Conservation (phyloP, 2,797 vertebrate genomes). For the Menidia menidia region DNA sequence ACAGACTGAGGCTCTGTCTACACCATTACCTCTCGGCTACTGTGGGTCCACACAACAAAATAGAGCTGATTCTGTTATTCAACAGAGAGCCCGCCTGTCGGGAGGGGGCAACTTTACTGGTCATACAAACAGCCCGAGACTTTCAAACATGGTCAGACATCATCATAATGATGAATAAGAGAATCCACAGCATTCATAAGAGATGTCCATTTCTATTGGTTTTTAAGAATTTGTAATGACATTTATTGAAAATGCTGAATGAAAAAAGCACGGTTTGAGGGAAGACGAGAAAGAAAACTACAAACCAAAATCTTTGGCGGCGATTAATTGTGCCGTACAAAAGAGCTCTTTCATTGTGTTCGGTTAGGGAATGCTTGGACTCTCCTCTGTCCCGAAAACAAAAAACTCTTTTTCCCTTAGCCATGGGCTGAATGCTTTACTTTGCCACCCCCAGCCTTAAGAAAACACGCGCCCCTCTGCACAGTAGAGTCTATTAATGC, state of each 20-base stretch:
- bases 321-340: slow-evolving; percentile 85
- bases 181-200: slow-evolving; percentile 50
- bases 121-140: slow-evolving; percentile 90
- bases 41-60: slow-evolving; percentile 87
- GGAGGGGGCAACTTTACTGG: slow-evolving; percentile 87
- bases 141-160: slow-evolving; percentile 90
- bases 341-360: slow-evolving; percentile 96
- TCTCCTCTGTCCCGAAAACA: slow-evolving; percentile 91
- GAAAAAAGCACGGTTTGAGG: not conserved
- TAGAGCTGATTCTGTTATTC: slow-evolving; percentile 93
- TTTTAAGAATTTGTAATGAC: not conserved
- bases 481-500: slow-evolving; percentile 95
- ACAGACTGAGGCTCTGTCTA: slow-evolving; percentile 90
- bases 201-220: slow-evolving; percentile 13
- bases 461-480: slow-evolving; percentile 96
- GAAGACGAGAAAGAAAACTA: slow-evolving; percentile 80
- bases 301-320: slow-evolving; percentile 84
- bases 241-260: not conserved
- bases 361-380: slow-evolving; percentile 90
- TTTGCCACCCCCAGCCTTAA: slow-evolving; percentile 97
- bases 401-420: slow-evolving; percentile 90
- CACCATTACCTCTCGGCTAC: slow-evolving; percentile 92
- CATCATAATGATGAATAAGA: slow-evolving; percentile 88
- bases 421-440: slow-evolving; percentile 96
- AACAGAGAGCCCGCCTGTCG: slow-evolving; percentile 90